Conservation (phyloP, 1,140 invertebrate genomes). For the Glossosoma conforme region DNA sequence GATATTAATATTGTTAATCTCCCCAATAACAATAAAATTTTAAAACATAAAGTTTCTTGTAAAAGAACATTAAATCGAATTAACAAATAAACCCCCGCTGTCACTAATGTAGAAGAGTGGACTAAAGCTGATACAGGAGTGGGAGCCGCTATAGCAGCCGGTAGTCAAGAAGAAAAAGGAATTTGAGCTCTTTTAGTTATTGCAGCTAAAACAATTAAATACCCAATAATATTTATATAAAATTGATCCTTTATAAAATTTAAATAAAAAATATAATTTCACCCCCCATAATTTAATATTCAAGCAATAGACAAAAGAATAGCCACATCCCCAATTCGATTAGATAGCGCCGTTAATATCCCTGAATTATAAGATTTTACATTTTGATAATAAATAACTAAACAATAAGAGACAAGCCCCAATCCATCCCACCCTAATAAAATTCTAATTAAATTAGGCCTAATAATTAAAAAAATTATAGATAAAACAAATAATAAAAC, state of each 20-base stretch:
- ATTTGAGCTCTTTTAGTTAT: constrained; percentile 72
- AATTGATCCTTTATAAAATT: constrained; percentile 42
- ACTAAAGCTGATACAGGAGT: constrained; percentile 67
- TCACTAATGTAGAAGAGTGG: constrained; percentile 71
- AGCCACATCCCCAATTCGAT: constrained; percentile 57
- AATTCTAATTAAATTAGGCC: constrained; percentile 61
- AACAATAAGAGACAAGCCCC: constrained; percentile 61
- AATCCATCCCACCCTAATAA: constrained; percentile 65
- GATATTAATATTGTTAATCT: constrained; percentile 58
- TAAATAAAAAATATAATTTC: constrained; percentile 50
- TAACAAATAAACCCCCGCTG: constrained; percentile 65
- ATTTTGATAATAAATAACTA: constrained; percentile 63
- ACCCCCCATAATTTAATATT: constrained; percentile 51
- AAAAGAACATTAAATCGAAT: constrained; percentile 56
- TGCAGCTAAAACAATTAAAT: constrained; percentile 51
- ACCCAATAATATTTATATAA: constrained; percentile 43
- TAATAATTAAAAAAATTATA: constrained; percentile 65
- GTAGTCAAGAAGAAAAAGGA: constrained; percentile 64
- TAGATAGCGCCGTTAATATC: constrained; percentile 57
- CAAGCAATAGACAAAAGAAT: constrained; percentile 53
- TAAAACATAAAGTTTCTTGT: constrained; percentile 33
- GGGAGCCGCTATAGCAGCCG: constrained; percentile 63
- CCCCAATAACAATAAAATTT: constrained; percentile 45
- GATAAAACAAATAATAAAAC: constrained; percentile 60
- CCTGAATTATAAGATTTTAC: constrained; percentile 55